Evolutionary conservation across 2,113 vertebrate genomes (phyloP), one percentile per base, ranked within the genome.

Genomic region (Sisor rabdophorus): DNA sequence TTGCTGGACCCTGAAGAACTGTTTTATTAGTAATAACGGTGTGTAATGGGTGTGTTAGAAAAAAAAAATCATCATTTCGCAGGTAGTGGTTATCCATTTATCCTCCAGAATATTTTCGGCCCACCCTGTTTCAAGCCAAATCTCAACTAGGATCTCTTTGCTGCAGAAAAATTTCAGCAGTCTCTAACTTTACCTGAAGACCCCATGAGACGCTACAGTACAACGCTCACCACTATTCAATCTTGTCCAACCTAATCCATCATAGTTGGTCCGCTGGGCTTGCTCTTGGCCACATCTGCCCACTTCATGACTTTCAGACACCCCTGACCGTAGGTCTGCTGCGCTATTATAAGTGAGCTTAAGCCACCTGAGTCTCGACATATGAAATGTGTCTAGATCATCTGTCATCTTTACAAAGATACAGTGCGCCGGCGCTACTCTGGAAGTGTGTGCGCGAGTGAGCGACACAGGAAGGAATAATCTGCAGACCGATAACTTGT

Each of bases 401-500:
- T 53, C 20, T 12, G 20, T 76, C 24, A 77, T 74, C 56, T 77
- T 67, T 52, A 59, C 28, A 75, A 58, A 64, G 60, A 63, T 22
- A 71, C 12, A 32, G 22, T 47, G 53, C 52, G 28, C 20, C 48
- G 20, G n/a, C 47, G n/a, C 24, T 30, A 30, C 20, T 79, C 47
- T 70, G 75, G 52, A 67, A 71, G 22, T 15, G 47, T 32, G 44
- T 19, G 48, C 5, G 48, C 5, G 71, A 32, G 12, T 11, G 24
- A 20, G 7, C 7, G 12, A 22, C 80, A 84, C 83, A 83, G 81
- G 77, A 84, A 79, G 78, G 84, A 89, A 86, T 82, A 82, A 90
- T 85, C 89, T 88, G 87, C 89, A 92, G 89, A 89, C 90, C 89
- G 91, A 85, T 83, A 86, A 88, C 80, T 88, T 86, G 86, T 80